Evolutionary conservation across 2,888 invertebrate species (phyloP).

Genomic region (Aphodius granarius): DNA sequence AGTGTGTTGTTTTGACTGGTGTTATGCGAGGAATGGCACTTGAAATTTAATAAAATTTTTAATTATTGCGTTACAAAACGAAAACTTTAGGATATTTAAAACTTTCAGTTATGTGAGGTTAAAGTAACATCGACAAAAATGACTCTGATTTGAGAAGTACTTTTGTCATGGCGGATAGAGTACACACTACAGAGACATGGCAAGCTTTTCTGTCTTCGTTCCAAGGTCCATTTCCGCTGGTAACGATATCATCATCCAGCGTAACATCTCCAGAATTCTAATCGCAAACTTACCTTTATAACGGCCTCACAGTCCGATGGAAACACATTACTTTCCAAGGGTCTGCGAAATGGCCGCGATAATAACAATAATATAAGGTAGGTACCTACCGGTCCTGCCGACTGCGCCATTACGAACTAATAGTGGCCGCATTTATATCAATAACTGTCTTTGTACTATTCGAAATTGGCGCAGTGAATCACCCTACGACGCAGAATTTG

Average conservation of each 20-base stretch:
- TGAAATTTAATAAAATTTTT: no score
- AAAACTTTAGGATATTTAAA: no score
- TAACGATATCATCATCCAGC: not conserved
- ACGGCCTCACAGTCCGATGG: not conserved
- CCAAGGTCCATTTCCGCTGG: not conserved
- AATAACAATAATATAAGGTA: not conserved
- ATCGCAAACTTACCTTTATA: not conserved
- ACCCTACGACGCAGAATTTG: constrained; percentile 43
- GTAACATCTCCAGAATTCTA: not conserved
- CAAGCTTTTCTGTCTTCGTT: not conserved
- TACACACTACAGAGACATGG: not conserved
- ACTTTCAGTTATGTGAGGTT: no score
- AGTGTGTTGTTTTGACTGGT: no score
- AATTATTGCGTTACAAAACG: no score
- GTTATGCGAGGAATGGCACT: no score
- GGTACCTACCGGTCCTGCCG: not conserved
- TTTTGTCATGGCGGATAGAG: not conserved
- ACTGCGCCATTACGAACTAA: constrained; percentile 14
- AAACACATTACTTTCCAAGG: not conserved
- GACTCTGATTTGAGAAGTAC: no score
- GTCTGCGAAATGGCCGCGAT: constrained; percentile 5
- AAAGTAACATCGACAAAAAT: no score
- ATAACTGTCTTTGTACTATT: constrained; percentile 43
- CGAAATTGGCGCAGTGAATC: constrained; percentile 44
- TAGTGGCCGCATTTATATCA: constrained; percentile 42